Evolutionary conservation across 2,888 invertebrate species (phyloP).

Genomic region (Dione vanillae): DNA sequence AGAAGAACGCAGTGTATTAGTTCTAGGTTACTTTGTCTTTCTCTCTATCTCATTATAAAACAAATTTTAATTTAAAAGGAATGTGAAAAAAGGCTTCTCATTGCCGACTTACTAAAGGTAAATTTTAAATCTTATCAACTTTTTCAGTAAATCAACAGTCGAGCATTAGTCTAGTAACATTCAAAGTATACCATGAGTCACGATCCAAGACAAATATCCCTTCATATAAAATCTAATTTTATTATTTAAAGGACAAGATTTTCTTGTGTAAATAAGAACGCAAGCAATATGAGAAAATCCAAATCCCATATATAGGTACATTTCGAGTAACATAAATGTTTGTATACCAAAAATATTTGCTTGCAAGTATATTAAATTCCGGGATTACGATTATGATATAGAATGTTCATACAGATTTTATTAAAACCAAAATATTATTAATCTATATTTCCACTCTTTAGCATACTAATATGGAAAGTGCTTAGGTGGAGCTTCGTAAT

Average conservation of each 20-base stretch:
- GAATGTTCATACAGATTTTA: neutral
- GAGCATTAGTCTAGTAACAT: neutral
- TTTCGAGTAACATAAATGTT: conserved; percentile 14
- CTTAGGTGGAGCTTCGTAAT: too few relatives aligned
- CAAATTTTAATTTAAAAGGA: neutral
- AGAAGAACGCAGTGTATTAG: neutral
- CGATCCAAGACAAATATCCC: conserved; percentile 7
- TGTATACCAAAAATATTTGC: conserved; percentile 14
- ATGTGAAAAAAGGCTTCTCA: neutral
- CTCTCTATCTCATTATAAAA: too few relatives aligned
- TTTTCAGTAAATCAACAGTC: neutral
- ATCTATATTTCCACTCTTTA: neutral
- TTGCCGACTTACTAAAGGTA: neutral
- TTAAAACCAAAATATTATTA: neutral
- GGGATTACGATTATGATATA: neutral
- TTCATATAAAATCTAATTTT: conserved; percentile 20
- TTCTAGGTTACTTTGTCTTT: neutral
- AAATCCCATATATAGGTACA: conserved; percentile 1
- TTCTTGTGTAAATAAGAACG: conserved; percentile 17
- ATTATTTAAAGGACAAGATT: conserved; percentile 16
- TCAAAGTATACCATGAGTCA: neutral
- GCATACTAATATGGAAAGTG: too few relatives aligned
- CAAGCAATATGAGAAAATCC: conserved; percentile 12
- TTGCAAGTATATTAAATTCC: conserved; percentile 9
- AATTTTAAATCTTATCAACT: neutral